Conservation (phyloP, 2,888 invertebrate species). For the Branchellion lobata region DNA sequence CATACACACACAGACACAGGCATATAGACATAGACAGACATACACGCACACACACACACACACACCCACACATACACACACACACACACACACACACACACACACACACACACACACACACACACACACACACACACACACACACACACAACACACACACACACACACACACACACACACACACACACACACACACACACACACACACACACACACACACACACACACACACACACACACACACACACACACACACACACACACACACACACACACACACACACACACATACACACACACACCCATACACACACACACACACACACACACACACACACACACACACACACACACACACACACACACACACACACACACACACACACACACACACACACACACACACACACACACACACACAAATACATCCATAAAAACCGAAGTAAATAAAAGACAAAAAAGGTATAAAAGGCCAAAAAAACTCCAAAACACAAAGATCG, state of each 20-base stretch:
- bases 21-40: constrained; percentile 15
- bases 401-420: constrained; percentile 21
- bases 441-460: too few species aligned
- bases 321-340: not conserved
- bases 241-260: constrained; percentile 29
- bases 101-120: constrained; percentile 20
- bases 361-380: not conserved
- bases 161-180: not conserved
- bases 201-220: not conserved
- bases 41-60: not conserved
- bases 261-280: not conserved
- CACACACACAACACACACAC: too few species aligned
- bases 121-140: too few species aligned
- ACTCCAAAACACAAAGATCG: too few species aligned
- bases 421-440: too few species aligned
- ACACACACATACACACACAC: not conserved
- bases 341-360: not conserved
- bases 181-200: constrained; percentile 19
- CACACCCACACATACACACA: not conserved
- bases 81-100: not conserved
- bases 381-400: not conserved
- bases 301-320: constrained; percentile 14
- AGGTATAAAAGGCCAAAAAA: too few species aligned
- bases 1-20: not conserved
- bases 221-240: not conserved